phyloP scores from a whole-genome alignment of 2,888 invertebrate species.

The Liodrosophila aerea region DNA sequence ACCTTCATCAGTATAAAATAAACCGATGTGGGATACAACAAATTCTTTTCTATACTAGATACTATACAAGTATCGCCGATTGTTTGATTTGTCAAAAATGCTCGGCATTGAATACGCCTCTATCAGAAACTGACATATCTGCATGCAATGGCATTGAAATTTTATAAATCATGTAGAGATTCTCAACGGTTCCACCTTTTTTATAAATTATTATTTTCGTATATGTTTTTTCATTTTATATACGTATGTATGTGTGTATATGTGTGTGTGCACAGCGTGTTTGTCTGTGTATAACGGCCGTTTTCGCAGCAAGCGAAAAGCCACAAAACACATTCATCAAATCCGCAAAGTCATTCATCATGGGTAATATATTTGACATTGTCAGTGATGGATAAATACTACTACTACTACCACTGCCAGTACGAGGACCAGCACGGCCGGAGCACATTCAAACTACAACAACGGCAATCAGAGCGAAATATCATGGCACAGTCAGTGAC shows the following conservation, averaged over 20 bases:
- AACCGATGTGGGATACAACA: too few relatives aligned
- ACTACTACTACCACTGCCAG: constrained; percentile 29
- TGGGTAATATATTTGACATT: constrained; percentile 79
- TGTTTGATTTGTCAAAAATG: constrained; percentile 58
- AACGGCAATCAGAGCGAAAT: constrained; percentile 6
- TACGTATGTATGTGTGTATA: constrained; percentile 2
- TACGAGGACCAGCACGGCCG: neutral
- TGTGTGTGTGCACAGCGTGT: constrained; percentile 2
- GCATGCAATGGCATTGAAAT: constrained; percentile 66
- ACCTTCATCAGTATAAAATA: too few relatives aligned
- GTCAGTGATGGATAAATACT: constrained; percentile 78
- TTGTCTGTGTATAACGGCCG: constrained; percentile 25
- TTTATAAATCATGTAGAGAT: constrained; percentile 79
- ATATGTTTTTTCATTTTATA: constrained; percentile 9
- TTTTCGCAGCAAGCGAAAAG: constrained; percentile 57
- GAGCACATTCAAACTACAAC: constrained; percentile 20
- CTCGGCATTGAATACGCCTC: constrained; percentile 47
- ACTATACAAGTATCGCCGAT: constrained; percentile 22
- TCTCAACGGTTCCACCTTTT: constrained; percentile 22
- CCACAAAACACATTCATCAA: constrained; percentile 79
- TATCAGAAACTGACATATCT: constrained; percentile 59
- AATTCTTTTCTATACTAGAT: too few relatives aligned
- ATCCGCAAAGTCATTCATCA: constrained; percentile 78
- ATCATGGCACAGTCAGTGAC: constrained; percentile 16
- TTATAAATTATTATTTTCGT: constrained; percentile 2